phyloP scores from a whole-genome alignment of 92 coral and sea anemone species.

The Paramuricea clavata region DNA sequence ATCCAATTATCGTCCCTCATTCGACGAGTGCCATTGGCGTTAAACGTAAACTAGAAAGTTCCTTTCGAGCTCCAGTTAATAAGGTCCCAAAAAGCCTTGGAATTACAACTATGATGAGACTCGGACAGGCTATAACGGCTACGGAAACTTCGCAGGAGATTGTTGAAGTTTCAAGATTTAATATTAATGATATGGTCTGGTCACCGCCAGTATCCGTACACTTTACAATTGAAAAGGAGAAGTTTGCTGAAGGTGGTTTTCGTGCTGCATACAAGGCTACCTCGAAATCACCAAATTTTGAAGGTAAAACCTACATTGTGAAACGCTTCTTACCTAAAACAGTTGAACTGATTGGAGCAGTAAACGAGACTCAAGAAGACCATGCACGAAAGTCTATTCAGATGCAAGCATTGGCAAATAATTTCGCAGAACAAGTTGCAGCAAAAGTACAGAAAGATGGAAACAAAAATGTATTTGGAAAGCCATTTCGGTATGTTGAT shows the following conservation, averaged over 20 bases:
- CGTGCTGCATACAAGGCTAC: slow-evolving; percentile 12
- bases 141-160: slow-evolving; percentile 29
- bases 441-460: slow-evolving; percentile 1
- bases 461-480: slow-evolving; percentile 41
- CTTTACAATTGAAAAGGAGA: slow-evolving; percentile 50
- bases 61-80: neutral
- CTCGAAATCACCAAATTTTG: slow-evolving; percentile 9
- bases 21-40: slow-evolving; percentile 31
- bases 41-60: slow-evolving; percentile 24
- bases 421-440: slow-evolving; percentile 49
- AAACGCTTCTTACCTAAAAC: slow-evolving; percentile 24
- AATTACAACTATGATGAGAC: slow-evolving; percentile 56
- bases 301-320: slow-evolving; percentile 10
- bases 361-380: slow-evolving; percentile 22
- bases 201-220: slow-evolving; percentile 50
- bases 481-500: slow-evolving; percentile 20
- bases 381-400: slow-evolving; percentile 60
- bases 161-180: slow-evolving; percentile 62
- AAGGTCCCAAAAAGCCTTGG: slow-evolving; percentile 22
- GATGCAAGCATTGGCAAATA: slow-evolving; percentile 66
- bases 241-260: slow-evolving; percentile 29
- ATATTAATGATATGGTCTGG: slow-evolving; percentile 71
- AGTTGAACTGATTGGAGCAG: slow-evolving; percentile 15
- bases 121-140: slow-evolving; percentile 62
- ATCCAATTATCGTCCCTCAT: neutral